phyloP scores from a whole-genome alignment of 2,797 vertebrate genomes.

The Hephaestus fuliginosus region DNA sequence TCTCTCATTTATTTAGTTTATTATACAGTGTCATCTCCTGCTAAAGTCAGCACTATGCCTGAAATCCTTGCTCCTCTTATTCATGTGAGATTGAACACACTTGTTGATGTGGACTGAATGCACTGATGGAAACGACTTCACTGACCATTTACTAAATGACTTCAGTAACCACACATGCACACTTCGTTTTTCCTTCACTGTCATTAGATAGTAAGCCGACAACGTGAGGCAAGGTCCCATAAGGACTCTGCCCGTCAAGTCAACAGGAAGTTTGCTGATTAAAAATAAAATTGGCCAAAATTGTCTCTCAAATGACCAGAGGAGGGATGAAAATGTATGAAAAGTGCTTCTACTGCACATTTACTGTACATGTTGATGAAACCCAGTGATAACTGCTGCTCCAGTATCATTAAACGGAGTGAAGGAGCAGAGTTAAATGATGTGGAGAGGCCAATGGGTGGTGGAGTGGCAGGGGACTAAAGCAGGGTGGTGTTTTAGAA shows the following conservation, averaged over 20 bases:
- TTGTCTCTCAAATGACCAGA: slow-evolving; percentile 51
- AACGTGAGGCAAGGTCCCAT: neutral
- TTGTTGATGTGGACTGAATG: neutral
- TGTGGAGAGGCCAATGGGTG: neutral
- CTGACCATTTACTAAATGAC: neutral
- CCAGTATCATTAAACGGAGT: slow-evolving; percentile 4
- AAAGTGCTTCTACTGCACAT: neutral
- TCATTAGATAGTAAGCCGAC: neutral
- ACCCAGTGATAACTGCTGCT: slow-evolving; percentile 32
- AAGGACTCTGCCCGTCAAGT: neutral
- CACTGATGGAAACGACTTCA: neutral
- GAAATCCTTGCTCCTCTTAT: neutral
- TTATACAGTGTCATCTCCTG: neutral
- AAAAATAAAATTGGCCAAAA: slow-evolving; percentile 40
- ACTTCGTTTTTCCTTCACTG: neutral
- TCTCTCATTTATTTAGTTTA: neutral
- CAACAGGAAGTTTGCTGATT: slow-evolving; percentile 41
- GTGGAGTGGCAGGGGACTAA: neutral
- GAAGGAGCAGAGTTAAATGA: slow-evolving; percentile 22
- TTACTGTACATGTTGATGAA: slow-evolving; percentile 20
- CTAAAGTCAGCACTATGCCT: neutral
- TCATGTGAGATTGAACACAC: no score
- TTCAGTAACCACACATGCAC: slow-evolving; percentile 1
- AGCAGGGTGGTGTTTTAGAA: neutral
- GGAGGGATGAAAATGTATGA: neutral